Evolutionary conservation across 2,113 vertebrate genomes (phyloP).

Genomic region (Bucco capensis): DNA sequence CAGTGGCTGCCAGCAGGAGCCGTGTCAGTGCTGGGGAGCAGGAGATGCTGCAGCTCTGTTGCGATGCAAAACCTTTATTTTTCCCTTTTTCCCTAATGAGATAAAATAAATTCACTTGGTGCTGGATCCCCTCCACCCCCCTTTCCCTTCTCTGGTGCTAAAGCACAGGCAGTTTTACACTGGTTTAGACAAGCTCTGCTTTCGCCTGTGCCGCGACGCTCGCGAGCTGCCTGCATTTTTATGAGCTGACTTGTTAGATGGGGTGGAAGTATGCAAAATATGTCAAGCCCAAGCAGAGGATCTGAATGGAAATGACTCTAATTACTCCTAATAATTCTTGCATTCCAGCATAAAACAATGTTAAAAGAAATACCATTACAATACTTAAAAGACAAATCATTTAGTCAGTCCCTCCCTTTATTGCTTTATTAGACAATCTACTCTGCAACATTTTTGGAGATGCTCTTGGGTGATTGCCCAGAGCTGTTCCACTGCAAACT

Average conservation of each 20-base stretch:
- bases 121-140: background rate
- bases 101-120: background rate
- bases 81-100: constrained; percentile 16
- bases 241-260: constrained; percentile 63
- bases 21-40: accelerated
- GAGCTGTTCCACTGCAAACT: constrained; percentile 25
- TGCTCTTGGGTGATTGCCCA: constrained; percentile 4
- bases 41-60: accelerated
- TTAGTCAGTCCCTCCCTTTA: constrained; percentile 54
- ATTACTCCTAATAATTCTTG: constrained; percentile 77
- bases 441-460: constrained; percentile 42
- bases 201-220: background rate
- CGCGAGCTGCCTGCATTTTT: constrained; percentile 65
- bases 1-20: accelerated
- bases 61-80: background rate
- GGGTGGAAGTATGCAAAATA: constrained; percentile 48
- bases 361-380: constrained; percentile 46
- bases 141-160: background rate
- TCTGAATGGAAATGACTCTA: constrained; percentile 70
- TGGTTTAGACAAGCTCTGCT: background rate
- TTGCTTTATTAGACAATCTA: constrained; percentile 62
- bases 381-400: constrained; percentile 72
- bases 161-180: constrained; percentile 34
- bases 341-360: constrained; percentile 71
- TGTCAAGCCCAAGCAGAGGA: constrained; percentile 71